Percentiles rank a stretch among this genome's conserved stretches.
These are phyloP conservation scores for Austrofundulus limnaeus DNA, from an alignment of 2,113 vertebrate species.

Conservation along the genomic window DNA sequence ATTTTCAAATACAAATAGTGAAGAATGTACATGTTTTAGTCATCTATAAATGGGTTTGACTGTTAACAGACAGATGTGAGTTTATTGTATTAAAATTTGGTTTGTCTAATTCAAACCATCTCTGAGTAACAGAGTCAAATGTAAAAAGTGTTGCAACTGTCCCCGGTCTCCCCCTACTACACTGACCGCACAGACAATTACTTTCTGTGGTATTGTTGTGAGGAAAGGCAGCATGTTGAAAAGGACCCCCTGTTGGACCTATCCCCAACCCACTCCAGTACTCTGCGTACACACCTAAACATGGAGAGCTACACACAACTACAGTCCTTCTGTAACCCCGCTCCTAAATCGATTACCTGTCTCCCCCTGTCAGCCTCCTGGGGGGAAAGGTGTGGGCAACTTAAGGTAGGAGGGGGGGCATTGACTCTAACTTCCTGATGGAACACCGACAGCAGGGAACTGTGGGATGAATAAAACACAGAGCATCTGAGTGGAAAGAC, in stretches of 20 bases:
- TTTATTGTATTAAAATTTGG: too few species aligned
- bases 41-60: too few species aligned
- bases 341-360: constrained; percentile 69
- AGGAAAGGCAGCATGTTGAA: constrained; percentile 14
- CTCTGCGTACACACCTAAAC: constrained; percentile 11
- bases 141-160: too few species aligned
- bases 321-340: constrained; percentile 43
- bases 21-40: too few species aligned
- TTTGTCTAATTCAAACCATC: too few species aligned
- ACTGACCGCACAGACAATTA: neutral
- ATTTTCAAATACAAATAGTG: too few species aligned
- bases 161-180: too few species aligned
- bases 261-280: constrained; percentile 42
- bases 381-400: too few species aligned
- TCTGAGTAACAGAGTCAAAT: too few species aligned
- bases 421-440: constrained; percentile 48
- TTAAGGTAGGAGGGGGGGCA: too few species aligned
- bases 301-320: constrained; percentile 18
- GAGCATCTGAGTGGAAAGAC: constrained; percentile 18
- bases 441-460: constrained; percentile 36
- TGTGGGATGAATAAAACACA: constrained; percentile 18
- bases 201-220: neutral
- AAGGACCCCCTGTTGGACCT: constrained; percentile 22
- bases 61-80: too few species aligned
- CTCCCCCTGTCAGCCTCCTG: constrained; percentile 50